Evolutionary conservation across 1,140 invertebrate genomes (phyloP), one percentile per base, ranked within the genome.

Genomic region (Drosophila miranda): DNA sequence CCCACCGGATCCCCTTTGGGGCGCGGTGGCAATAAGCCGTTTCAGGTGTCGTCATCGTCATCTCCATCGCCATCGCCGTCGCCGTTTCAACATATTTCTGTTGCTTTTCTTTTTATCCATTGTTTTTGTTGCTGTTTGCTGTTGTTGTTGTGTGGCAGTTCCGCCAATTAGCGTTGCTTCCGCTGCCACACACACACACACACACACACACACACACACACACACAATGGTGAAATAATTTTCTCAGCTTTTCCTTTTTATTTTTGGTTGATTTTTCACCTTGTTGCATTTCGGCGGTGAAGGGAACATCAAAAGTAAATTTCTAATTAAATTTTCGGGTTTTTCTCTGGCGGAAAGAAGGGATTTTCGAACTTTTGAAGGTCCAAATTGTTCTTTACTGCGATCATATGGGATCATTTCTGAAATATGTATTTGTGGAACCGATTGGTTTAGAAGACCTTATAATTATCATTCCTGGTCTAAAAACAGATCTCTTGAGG

Each of bases 91-190:
- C 82, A 86, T 83, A 71, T 83, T 78, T 70, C 51, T 68, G 44
- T 59, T 5, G 61, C 44, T 70, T 68, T 79, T 59, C 69, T 53
- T 72, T 63, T 34, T 51, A 74, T 1, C 43, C 51, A 61, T 58
- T 74, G 55, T 60, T 50, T 19, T 19, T 5, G 55, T 14, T 43
- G 56, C 26, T 69, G 46, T 30, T 21, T 52, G 41, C 4, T 44
- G 63, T 38, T 52, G 64, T 30, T 54, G 70, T 50, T 73, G 72
- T 55, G 60, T 21, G 53, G 69, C 81, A 86, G 81, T 86, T 86
- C 81, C 81, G 81, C 81, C 77, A 86, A 86, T 86, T 86, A 86
- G 81, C 77, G 74, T 59, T 46, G 81, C 81, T 86, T 86, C 81
- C 81, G 81, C 81, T 81, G 81, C 80, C 49, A 54, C 66, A 58